A percentile compares a stretch with the other conserved stretches of the same genome.
Evolutionary conservation across 2,888 invertebrate species (phyloP).

Genomic region (Tenthredo amoena): DNA sequence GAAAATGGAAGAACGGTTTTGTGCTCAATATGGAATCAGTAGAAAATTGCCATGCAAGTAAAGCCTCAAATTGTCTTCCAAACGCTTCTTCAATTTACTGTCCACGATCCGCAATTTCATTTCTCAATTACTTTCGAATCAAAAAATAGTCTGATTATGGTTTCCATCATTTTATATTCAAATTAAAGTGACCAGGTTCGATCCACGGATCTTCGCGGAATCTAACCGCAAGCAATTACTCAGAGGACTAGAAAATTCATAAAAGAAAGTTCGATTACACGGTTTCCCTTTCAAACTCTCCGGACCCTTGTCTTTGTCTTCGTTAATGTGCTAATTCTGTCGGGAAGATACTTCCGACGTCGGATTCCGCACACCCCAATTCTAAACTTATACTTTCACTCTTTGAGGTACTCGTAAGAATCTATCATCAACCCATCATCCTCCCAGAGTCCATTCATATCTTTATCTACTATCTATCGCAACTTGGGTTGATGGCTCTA

Average conservation of each 20-base stretch:
- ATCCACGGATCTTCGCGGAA: not conserved
- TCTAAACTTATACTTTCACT: not conserved
- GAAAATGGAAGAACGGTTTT: not conserved
- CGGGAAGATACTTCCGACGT: not conserved
- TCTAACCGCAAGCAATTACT: not conserved
- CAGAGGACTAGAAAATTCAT: conserved; percentile 6
- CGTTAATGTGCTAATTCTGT: not conserved
- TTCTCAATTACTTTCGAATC: not conserved
- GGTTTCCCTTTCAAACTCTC: conserved; percentile 21
- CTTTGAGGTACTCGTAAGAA: not conserved
- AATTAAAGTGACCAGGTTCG: not conserved
- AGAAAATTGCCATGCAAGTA: not conserved
- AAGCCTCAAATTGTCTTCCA: not conserved
- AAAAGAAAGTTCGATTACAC: conserved; percentile 6
- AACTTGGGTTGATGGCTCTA: conserved; percentile 14
- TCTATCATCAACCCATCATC: not conserved
- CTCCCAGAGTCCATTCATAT: not conserved
- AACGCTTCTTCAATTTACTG: not conserved
- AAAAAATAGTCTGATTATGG: not conserved
- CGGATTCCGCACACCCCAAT: not conserved
- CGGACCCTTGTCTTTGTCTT: not conserved
- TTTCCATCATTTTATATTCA: not conserved
- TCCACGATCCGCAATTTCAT: not conserved
- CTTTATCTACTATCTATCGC: not conserved
- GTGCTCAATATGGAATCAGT: not conserved